A percentile compares a stretch with the other conserved stretches of the same genome.
phyloP scores from a whole-genome alignment of 2,797 vertebrate genomes.

The Chelon labrosus region DNA sequence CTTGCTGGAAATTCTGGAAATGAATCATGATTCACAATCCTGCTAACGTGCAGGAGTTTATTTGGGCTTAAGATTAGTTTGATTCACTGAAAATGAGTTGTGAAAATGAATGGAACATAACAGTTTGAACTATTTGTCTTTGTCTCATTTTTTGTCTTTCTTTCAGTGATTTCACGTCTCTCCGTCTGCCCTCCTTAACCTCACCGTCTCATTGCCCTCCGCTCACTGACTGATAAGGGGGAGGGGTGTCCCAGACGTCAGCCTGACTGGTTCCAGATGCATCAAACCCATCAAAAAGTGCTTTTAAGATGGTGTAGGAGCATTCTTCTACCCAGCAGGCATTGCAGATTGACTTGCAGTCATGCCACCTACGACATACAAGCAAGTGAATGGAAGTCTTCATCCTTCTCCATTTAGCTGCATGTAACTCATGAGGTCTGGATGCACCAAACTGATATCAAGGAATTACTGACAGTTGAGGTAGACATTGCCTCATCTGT shows the following conservation, averaged over 20 bases:
- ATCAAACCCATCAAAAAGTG: constrained; percentile 5
- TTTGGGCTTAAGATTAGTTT: not conserved
- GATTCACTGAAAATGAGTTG: not conserved
- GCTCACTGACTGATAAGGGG: constrained; percentile 20
- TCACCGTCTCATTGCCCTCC: constrained; percentile 7
- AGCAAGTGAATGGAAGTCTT: not conserved
- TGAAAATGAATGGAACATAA: not conserved
- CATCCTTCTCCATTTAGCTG: not conserved
- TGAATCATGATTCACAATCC: not conserved
- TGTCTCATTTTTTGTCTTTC: not conserved
- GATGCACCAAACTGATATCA: too few species aligned
- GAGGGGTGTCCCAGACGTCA: constrained; percentile 28
- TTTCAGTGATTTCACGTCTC: constrained; percentile 4
- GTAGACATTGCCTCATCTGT: too few species aligned
- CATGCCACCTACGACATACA: not conserved
- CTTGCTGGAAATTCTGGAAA: not conserved
- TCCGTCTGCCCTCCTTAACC: constrained; percentile 13
- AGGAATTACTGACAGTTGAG: too few species aligned
- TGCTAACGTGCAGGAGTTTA: not conserved
- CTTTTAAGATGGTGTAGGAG: constrained; percentile 18
- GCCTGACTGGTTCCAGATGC: constrained; percentile 62
- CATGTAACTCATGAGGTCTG: not conserved
- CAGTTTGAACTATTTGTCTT: not conserved
- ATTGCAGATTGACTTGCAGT: constrained; percentile 17
- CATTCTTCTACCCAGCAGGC: constrained; percentile 11